These are phyloP conservation scores for Phalanger gymnotis DNA, from an alignment of 2,797 vertebrate genomes.

Conservation along the genomic window DNA sequence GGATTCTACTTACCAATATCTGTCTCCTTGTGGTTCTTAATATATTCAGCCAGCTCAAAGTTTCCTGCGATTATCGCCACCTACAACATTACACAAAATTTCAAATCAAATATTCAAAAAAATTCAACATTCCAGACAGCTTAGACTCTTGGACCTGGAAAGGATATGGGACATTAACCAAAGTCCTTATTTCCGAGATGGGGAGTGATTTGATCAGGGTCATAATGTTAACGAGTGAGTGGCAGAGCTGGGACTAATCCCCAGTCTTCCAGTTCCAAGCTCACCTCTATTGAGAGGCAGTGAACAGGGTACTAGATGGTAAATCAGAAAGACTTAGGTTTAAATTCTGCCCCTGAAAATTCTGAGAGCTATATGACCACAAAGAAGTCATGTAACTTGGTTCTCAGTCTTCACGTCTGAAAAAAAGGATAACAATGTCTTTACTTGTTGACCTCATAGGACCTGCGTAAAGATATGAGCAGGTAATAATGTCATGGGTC, in stretches of 20 bases:
- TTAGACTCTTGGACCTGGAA: neutral
- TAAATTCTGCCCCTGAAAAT: neutral
- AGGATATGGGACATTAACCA: neutral
- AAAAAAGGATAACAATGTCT: neutral
- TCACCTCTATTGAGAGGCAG: neutral
- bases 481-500: neutral
- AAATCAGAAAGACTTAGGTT: neutral
- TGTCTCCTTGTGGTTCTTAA: slow-evolving; percentile 95
- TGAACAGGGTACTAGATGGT: neutral
- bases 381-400: neutral
- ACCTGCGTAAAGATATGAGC: neutral
- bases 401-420: neutral
- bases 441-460: neutral
- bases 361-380: neutral
- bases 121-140: neutral
- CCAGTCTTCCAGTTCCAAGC: neutral
- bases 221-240: neutral
- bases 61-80: slow-evolving; percentile 97
- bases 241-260: neutral
- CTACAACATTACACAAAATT: slow-evolving; percentile 81
- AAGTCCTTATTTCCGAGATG: neutral
- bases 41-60: slow-evolving; percentile 96
- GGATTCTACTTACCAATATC: slow-evolving; percentile 91
- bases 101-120: neutral
- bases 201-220: neutral